These are phyloP conservation scores for Zenarchopterus dispar DNA, from an alignment of 2,797 vertebrate species.

Conservation along the genomic window DNA sequence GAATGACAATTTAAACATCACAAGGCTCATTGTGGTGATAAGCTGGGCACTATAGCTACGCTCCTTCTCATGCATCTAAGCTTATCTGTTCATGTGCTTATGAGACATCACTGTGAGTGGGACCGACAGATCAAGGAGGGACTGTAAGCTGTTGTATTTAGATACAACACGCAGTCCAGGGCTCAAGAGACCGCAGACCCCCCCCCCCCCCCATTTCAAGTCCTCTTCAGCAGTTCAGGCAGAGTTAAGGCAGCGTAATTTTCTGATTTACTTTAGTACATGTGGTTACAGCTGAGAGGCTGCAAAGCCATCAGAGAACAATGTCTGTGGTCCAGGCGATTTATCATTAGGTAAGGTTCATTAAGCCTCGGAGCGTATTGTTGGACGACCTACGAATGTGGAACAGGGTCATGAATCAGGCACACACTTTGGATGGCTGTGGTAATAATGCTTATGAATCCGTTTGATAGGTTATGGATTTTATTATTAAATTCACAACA, in stretches of 20 bases:
- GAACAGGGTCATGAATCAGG: constrained; percentile 64
- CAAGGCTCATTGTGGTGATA: constrained; percentile 16
- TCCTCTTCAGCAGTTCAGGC: constrained; percentile 52
- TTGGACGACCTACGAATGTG: constrained; percentile 66
- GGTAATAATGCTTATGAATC: constrained; percentile 45
- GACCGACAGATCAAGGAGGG: constrained; percentile 55
- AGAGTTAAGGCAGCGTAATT: constrained; percentile 47
- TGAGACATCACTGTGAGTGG: constrained; percentile 51
- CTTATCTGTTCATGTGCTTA: constrained; percentile 60
- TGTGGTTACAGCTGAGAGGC: constrained; percentile 59
- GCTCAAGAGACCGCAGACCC: constrained; percentile 58
- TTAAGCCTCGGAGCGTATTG: constrained; percentile 59
- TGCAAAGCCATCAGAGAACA: constrained; percentile 49
- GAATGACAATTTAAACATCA: neutral
- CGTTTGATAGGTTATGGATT: constrained; percentile 19
- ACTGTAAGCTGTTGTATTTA: constrained; percentile 64
- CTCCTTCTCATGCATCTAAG: constrained; percentile 32
- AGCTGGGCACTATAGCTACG: constrained; percentile 25
- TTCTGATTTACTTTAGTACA: constrained; percentile 56
- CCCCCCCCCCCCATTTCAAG: constrained; percentile 39
- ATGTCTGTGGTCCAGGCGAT: constrained; percentile 68
- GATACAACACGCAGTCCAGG: constrained; percentile 51
- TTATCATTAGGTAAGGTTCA: constrained; percentile 72
- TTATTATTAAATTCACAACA: constrained; percentile 27
- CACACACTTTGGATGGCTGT: constrained; percentile 25